Base-by-base conservation (phyloP, 2,888 invertebrate species). In the Sphaerophoria rueppellii region DNA sequence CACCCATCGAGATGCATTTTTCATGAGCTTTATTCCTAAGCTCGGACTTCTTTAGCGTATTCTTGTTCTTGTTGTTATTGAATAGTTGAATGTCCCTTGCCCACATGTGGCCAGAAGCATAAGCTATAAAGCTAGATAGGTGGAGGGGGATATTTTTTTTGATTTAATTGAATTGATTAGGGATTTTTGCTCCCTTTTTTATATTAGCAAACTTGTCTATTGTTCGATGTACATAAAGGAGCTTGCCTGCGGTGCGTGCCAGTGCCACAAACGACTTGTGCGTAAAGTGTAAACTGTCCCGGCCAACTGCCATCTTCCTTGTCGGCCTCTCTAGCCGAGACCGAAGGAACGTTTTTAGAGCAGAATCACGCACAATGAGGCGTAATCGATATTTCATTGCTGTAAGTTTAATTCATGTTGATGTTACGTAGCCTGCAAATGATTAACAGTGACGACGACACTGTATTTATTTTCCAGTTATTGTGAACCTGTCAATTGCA, bases 91-190 rank as follows among this genome's bases (percentile, higher is more conserved):
- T 48, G 50, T 65, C 35, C 43, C 75, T 55, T 50, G 24, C 48
- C 71, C 75, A 71, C 76, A 72, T 69, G 73, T 50, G 77, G 79
- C 54, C 35, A 16, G 50, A 34, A 54, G 54, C 43, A 43, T 43
- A 12, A 4, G n/a, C n/a, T n/a, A n/a, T n/a, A n/a, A 43, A 9
- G 11, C 24, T 1, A 4, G 1, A 4, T 40, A 43, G 4, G 54
- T 67, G 46, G 54, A 0, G 43, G 43, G 60, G 43, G 24, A 70
- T 67, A 43, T 43, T 43, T 43, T 69, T 69, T 63, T 54, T 80
- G 83, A 83, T 83, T 80, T 83, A 83, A 83, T 83, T 83, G 83
- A 83, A 83, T 80, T 83, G 83, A 83, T 83, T 83, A 83, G 75
- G 83, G 83, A 71, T 24, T 55, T 67, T 24, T 46, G 12, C 24